Base-by-base conservation (phyloP, 2,797 vertebrate species). In the Anomalospiza imberbis region DNA sequence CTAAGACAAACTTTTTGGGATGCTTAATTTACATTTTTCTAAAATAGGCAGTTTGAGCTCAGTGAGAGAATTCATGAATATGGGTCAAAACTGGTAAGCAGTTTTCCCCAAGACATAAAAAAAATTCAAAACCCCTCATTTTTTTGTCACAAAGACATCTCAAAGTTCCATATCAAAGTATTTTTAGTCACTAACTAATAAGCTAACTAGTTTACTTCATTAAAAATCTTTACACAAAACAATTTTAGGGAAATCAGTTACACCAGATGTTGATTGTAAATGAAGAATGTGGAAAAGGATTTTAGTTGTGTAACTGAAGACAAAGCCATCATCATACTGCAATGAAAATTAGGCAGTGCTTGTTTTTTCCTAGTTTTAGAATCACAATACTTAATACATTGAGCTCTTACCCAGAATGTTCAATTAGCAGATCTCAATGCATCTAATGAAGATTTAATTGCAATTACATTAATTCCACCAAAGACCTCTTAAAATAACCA, bases 401-500 rank as follows among this genome's bases (percentile, higher is more conserved):
- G 45, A 77, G 68, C 21, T 94, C 25, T 77, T 88, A 75, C 29
- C 31, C 65, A 80, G 70, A 85, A 71, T 45, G 20, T 86, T 90
- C 81, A 79, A 81, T 81, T 96, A 93, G 36, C 44, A 76, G 54
- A 85, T 87, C 55, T 93, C 63, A 73, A 14, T 38, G 22, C 67
- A 81, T 72, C 73, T 61, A 74, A 40, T 88, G n/a, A 88, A 34
- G 44, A 79, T 91, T 93, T 89, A 94, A 79, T 92, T 92, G 71
- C 48, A 89, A 73, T 89, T 94, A 62, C 57, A 73, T 78, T 79
- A 29, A 76, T 89, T 82, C 51, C 44, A 85, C 47, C 40, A 51
- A 90, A 94, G 58, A 58, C 36, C 62, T 86, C 87, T 85, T 77
- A 83, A 95, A 94, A 94, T 66, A 88, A 75, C 40, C 36, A 84